phyloP scores from a whole-genome alignment of 2,888 invertebrate genomes.

The Heliconius charithonia region DNA sequence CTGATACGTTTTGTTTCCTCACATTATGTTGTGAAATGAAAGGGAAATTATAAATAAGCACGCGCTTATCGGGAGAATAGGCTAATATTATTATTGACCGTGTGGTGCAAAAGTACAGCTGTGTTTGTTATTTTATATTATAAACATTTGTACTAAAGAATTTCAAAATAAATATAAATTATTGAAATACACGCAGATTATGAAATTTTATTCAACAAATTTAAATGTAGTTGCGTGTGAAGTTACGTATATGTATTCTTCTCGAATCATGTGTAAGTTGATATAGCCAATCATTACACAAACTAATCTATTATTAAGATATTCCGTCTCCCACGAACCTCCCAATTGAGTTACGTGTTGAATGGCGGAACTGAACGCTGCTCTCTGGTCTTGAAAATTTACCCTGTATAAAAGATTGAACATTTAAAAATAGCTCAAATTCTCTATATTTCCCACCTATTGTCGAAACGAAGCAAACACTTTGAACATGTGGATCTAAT shows the following conservation, averaged over 20 bases:
- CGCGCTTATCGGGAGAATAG: constrained; percentile 22
- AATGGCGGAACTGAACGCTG: no score
- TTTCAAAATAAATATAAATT: no score
- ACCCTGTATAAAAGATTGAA: background rate
- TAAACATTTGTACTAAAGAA: background rate
- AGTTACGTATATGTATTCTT: no score
- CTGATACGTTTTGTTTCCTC: constrained; percentile 29
- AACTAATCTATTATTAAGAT: no score
- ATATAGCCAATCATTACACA: no score
- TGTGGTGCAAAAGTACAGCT: background rate
- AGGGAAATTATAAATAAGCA: constrained; percentile 26
- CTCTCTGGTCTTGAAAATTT: no score
- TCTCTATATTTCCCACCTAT: background rate
- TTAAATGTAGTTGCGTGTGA: no score
- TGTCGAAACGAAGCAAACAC: background rate
- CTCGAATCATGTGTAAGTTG: no score
- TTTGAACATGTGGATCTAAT: constrained; percentile 1
- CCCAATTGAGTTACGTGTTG: no score
- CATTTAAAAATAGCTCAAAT: background rate
- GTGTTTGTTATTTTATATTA: background rate
- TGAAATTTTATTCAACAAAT: no score
- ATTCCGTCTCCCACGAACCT: no score
- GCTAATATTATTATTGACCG: background rate
- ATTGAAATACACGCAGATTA: no score
- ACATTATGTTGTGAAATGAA: constrained; percentile 20